Evolutionary conservation across 2,888 invertebrate species (phyloP).

Genomic region (Blera fallax): DNA sequence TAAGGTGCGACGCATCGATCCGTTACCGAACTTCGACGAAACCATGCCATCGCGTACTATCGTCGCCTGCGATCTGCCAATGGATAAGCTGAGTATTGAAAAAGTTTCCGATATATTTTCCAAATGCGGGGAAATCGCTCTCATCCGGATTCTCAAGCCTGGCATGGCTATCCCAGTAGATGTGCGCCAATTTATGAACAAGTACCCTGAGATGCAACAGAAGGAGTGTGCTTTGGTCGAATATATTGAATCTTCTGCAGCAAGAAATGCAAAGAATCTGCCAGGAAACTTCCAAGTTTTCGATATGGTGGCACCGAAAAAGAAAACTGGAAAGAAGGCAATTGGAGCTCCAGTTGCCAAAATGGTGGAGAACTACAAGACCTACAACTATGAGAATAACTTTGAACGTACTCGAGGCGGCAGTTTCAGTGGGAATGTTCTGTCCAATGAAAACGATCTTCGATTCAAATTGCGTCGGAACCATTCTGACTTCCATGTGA

Average conservation of each 20-base stretch:
- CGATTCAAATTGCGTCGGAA: constrained; percentile 79
- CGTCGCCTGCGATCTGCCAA: constrained; percentile 92
- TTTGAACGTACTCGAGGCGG: constrained; percentile 81
- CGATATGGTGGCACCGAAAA: constrained; percentile 90
- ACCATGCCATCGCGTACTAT: constrained; percentile 96
- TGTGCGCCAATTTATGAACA: constrained; percentile 94
- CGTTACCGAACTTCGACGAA: constrained; percentile 94
- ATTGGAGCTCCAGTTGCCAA: constrained; percentile 83
- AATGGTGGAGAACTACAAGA: constrained; percentile 85
- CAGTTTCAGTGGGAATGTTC: constrained; percentile 81
- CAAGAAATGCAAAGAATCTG: constrained; percentile 90
- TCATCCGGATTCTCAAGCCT: constrained; percentile 93
- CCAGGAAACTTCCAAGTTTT: constrained; percentile 86
- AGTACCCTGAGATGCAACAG: constrained; percentile 93
- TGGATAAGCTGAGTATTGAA: constrained; percentile 93
- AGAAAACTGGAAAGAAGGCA: constrained; percentile 87
- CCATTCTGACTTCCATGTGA: constrained; percentile 79
- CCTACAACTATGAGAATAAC: constrained; percentile 81
- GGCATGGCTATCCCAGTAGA: constrained; percentile 95
- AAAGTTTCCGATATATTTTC: constrained; percentile 95
- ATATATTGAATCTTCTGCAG: constrained; percentile 93
- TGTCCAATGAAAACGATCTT: constrained; percentile 77
- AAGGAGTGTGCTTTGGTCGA: constrained; percentile 95
- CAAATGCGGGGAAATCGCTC: constrained; percentile 93
- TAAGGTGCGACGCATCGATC: constrained; percentile 92